phyloP scores from a whole-genome alignment of 2,888 invertebrate species.

The Melanostoma mellinum region DNA sequence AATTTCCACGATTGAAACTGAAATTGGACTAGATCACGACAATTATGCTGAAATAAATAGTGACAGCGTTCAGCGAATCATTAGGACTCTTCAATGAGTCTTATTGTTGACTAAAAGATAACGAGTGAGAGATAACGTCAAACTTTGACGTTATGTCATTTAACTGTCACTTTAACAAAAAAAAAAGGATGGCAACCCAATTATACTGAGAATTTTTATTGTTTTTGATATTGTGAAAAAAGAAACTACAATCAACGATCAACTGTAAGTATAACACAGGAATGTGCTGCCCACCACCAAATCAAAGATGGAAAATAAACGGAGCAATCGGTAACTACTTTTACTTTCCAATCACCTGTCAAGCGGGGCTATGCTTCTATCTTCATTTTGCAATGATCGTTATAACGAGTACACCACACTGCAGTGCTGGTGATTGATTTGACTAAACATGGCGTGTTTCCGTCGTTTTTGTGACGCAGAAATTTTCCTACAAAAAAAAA shows the following conservation, averaged over 20 bases:
- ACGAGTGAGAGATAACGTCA: too few relatives aligned
- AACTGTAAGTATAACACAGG: too few relatives aligned
- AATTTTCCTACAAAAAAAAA: constrained; percentile 31
- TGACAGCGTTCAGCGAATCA: background rate
- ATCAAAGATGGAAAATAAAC: background rate
- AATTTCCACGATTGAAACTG: background rate
- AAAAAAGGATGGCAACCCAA: too few relatives aligned
- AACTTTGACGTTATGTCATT: too few relatives aligned
- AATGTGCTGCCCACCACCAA: background rate
- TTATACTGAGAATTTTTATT: too few relatives aligned
- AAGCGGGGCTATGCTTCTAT: background rate
- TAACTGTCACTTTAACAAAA: too few relatives aligned
- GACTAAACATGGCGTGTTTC: constrained; percentile 56
- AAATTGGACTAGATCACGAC: constrained; percentile 22
- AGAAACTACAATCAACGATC: too few relatives aligned
- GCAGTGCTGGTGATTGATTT: constrained; percentile 57
- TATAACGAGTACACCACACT: constrained; percentile 14
- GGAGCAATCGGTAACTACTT: constrained; percentile 8
- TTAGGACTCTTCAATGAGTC: too few relatives aligned
- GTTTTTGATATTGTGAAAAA: too few relatives aligned
- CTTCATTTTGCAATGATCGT: constrained; percentile 39
- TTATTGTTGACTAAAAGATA: too few relatives aligned
- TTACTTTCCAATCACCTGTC: constrained; percentile 38
- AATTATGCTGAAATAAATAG: background rate
- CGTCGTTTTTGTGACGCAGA: constrained; percentile 45